A percentile compares a stretch with the other conserved stretches of the same genome.
Evolutionary conservation across 2,797 vertebrate species (phyloP).

Genomic region (Taeniopygia guttata): DNA sequence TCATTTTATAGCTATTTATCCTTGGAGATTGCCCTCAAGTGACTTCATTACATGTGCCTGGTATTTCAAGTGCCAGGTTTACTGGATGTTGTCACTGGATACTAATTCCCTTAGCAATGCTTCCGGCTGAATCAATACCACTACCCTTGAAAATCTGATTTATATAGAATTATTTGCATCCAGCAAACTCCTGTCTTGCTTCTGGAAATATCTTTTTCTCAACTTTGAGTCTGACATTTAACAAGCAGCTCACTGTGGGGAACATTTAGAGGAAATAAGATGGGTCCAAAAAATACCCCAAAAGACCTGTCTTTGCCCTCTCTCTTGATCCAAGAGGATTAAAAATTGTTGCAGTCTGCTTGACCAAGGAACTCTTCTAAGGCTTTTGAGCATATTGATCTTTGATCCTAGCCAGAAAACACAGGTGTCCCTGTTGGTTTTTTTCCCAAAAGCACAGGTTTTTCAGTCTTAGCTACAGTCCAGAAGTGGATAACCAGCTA

Average conservation of each 20-base stretch:
- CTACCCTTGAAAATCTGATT: background rate
- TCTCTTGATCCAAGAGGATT: background rate
- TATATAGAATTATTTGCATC: background rate
- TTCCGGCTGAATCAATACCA: background rate
- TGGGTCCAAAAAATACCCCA: background rate
- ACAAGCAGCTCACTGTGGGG: background rate
- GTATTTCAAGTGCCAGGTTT: background rate
- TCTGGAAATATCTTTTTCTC: background rate
- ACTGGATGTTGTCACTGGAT: background rate
- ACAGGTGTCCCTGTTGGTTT: background rate
- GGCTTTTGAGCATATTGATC: background rate
- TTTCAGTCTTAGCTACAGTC: background rate
- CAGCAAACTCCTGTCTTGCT: background rate
- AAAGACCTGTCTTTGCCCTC: background rate
- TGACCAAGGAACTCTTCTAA: background rate
- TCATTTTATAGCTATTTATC: slow-evolving; percentile 13
- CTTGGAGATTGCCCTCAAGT: background rate
- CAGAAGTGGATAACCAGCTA: background rate
- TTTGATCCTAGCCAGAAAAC: background rate
- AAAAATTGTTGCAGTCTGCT: background rate
- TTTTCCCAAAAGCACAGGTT: background rate
- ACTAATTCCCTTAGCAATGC: background rate
- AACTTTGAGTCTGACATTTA: background rate
- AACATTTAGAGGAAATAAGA: background rate
- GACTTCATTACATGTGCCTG: background rate